These are phyloP conservation scores for Scaptomyza reducta DNA, from an alignment of 2,888 invertebrate genomes.

Conservation along the genomic window DNA sequence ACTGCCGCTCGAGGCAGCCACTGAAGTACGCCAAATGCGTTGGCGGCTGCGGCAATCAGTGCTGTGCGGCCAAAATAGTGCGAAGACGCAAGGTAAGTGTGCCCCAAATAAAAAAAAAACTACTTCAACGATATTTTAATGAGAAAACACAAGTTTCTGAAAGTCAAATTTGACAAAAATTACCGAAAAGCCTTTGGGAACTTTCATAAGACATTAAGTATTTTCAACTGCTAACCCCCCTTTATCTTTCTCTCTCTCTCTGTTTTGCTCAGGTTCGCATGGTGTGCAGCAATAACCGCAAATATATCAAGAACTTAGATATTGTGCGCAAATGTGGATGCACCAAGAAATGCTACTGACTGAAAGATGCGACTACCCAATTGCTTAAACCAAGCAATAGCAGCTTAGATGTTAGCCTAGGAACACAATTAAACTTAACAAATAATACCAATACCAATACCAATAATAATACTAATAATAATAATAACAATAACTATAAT, in stretches of 20 bases:
- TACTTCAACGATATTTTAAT: not conserved
- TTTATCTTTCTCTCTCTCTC: no score
- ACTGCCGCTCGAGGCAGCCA: slow-evolving; percentile 95
- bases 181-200: no score
- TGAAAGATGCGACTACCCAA: slow-evolving; percentile 87
- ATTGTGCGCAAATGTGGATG: slow-evolving; percentile 98
- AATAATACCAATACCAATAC: slow-evolving; percentile 73
- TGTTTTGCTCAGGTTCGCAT: slow-evolving; percentile 88
- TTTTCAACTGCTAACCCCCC: not conserved
- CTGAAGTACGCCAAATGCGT: slow-evolving; percentile 95
- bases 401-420: slow-evolving; percentile 84
- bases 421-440: slow-evolving; percentile 76
- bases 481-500: slow-evolving; percentile 70
- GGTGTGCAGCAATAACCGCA: slow-evolving; percentile 95
- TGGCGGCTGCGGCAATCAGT: slow-evolving; percentile 91
- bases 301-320: slow-evolving; percentile 97
- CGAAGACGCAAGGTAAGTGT: slow-evolving; percentile 93
- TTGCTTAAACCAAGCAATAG: slow-evolving; percentile 83
- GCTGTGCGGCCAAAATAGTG: slow-evolving; percentile 96
- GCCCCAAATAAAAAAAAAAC: no score
- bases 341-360: slow-evolving; percentile 94
- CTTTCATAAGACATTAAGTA: no score
- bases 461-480: slow-evolving; percentile 29
- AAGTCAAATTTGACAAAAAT: not conserved
- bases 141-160: not conserved